phyloP scores from a whole-genome alignment of 2,888 invertebrate genomes.

The Amiota mariae region DNA sequence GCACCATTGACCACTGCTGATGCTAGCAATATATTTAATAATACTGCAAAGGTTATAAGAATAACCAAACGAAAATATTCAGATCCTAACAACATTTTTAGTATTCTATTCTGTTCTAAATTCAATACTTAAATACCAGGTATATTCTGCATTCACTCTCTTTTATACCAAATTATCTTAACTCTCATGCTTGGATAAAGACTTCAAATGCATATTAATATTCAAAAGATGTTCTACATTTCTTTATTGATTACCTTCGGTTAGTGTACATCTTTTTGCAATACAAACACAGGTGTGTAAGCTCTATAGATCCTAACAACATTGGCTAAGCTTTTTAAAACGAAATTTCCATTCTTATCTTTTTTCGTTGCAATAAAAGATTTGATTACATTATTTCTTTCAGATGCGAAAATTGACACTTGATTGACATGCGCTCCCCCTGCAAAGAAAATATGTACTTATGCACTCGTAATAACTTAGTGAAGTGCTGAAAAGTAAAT shows the following conservation, averaged over 20 bases:
- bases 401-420: conserved; percentile 37
- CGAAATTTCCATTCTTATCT: no score
- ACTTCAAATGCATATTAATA: no score
- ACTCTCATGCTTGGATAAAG: no score
- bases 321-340: no score
- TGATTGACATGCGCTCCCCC: conserved; percentile 45
- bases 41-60: conserved; percentile 30
- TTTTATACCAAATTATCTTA: conserved; percentile 41
- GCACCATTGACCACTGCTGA: no score
- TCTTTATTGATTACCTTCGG: no score
- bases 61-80: conserved; percentile 34
- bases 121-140: conserved; percentile 38
- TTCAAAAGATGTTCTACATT: no score
- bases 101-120: conserved; percentile 34
- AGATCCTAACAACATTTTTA: conserved; percentile 36
- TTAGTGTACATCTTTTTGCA: no score
- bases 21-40: conserved; percentile 40
- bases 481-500: conserved; percentile 21
- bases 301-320: no score
- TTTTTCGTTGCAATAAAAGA: background rate
- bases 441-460: no score
- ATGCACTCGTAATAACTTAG: no score
- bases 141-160: background rate
- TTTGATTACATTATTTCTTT: conserved; percentile 30
- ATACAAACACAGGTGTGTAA: no score